These are phyloP conservation scores for Achlya flavicornis DNA, from an alignment of 2,888 invertebrate species.

Conservation along the genomic window DNA sequence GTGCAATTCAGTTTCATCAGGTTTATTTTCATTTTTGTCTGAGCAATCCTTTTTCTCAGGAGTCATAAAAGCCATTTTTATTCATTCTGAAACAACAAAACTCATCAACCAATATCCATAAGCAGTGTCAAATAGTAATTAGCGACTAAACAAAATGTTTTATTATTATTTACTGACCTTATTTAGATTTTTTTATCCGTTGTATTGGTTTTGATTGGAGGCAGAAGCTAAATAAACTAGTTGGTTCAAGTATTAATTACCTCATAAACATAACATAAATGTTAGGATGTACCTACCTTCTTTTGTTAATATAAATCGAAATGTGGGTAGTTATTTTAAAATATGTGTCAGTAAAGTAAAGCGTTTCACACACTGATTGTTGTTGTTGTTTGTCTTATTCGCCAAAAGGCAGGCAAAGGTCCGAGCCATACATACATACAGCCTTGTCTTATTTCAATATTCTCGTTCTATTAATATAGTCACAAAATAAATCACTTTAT, in stretches of 20 bases:
- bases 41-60: not conserved
- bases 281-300: not conserved
- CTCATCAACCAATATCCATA: no score
- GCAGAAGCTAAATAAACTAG: not conserved
- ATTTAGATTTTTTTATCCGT: not conserved
- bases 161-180: not conserved
- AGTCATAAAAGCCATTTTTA: not conserved
- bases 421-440: no score
- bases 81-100: conserved; percentile 4
- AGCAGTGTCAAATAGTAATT: not conserved
- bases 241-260: not conserved
- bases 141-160: no score
- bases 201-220: not conserved
- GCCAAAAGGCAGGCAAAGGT: no score
- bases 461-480: no score
- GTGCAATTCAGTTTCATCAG: not conserved
- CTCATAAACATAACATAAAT: not conserved
- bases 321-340: not conserved
- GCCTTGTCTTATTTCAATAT: no score
- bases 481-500: no score
- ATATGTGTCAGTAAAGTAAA: not conserved
- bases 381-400: no score
- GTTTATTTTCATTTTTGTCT: not conserved
- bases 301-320: not conserved
- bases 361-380: no score